Evolutionary conservation across 2,888 invertebrate genomes (phyloP).

Genomic region (Spilosoma lubricipeda): DNA sequence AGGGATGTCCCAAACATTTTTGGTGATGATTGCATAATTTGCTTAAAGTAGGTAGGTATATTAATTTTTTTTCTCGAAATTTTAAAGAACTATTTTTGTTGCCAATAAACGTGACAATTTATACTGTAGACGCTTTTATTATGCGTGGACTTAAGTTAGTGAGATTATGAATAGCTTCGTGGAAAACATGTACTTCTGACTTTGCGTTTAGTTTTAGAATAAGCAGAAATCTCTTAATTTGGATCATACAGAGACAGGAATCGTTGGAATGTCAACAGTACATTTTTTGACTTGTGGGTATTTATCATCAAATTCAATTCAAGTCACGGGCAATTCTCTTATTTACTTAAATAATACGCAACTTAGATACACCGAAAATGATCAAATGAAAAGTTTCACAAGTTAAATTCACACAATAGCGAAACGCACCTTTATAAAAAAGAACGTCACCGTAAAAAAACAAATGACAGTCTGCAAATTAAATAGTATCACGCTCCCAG

Average conservation of each 20-base stretch:
- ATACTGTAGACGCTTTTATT: neutral
- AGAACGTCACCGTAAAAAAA: no score
- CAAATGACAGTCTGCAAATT: no score
- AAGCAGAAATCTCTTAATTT: neutral
- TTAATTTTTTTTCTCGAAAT: neutral
- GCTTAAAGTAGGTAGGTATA: conserved; percentile 2
- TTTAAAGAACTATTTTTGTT: neutral
- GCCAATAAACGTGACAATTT: neutral
- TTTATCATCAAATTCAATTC: neutral
- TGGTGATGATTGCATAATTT: conserved; percentile 4
- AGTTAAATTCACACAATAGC: neutral
- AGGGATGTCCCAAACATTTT: conserved; percentile 1
- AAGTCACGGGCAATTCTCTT: neutral
- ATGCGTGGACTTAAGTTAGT: neutral
- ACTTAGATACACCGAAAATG: neutral
- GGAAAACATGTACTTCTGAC: neutral
- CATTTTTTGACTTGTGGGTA: neutral
- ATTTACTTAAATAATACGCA: neutral
- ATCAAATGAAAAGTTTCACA: neutral
- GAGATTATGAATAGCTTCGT: neutral
- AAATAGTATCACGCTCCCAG: no score
- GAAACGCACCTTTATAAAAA: no score
- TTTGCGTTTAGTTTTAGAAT: neutral
- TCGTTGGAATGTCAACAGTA: no score
- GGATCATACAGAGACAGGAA: no score